phyloP scores from a whole-genome alignment of 2,113 vertebrate genomes.

The Oreochromis niloticus region DNA sequence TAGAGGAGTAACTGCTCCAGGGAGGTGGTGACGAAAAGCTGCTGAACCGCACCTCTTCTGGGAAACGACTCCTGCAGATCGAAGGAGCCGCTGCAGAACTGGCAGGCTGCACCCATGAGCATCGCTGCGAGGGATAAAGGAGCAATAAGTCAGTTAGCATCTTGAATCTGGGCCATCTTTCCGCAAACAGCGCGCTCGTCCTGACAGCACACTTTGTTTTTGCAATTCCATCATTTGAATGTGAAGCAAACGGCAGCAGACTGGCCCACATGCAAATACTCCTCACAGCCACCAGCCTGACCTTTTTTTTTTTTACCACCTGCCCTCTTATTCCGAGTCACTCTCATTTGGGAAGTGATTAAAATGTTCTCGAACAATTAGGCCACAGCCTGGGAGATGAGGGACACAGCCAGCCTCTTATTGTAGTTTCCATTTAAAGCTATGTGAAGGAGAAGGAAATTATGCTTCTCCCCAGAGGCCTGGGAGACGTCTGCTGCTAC shows the following conservation, averaged over 20 bases:
- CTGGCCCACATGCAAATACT: constrained; percentile 16
- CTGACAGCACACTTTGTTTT: constrained; percentile 15
- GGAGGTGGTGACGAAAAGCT: constrained; percentile 61
- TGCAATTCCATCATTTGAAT: constrained; percentile 33
- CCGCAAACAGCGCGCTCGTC: neutral
- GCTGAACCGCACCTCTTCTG: constrained; percentile 42
- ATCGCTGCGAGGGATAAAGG: constrained; percentile 57
- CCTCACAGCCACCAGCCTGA: neutral
- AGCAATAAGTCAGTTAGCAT: constrained; percentile 24
- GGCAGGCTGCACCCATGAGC: constrained; percentile 49
- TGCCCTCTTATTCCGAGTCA: neutral
- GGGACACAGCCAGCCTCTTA: constrained; percentile 10
- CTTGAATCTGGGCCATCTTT: constrained; percentile 23
- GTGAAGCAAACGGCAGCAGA: neutral
- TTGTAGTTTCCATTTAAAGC: constrained; percentile 58
- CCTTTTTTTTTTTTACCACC: neutral
- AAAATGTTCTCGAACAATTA: constrained; percentile 47
- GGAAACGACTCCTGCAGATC: constrained; percentile 20
- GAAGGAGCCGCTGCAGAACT: constrained; percentile 63
- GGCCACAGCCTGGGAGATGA: constrained; percentile 39
- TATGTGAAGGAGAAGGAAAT: constrained; percentile 44
- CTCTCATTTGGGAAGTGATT: constrained; percentile 24
- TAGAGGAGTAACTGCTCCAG: constrained; percentile 67
- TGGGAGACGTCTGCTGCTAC: constrained; percentile 27
- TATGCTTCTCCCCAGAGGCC: constrained; percentile 43